Evolutionary conservation across 2,113 vertebrate species (phyloP).

Genomic region (Dasyurus viverrinus): DNA sequence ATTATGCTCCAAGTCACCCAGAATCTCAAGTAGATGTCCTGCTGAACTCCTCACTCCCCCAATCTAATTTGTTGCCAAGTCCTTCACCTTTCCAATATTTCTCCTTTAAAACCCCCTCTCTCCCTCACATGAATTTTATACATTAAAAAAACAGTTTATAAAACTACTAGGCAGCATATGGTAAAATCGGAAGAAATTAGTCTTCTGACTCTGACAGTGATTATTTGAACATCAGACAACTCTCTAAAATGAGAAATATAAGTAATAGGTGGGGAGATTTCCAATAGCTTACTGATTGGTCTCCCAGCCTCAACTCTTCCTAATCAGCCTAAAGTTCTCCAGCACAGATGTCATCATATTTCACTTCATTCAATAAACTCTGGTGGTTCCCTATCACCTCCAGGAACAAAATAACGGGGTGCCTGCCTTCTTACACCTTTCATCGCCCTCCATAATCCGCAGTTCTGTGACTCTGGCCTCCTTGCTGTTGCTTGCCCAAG

Average conservation of each 20-base stretch:
- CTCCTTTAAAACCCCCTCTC: not conserved
- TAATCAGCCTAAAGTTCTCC: not conserved
- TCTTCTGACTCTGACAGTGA: too few relatives aligned
- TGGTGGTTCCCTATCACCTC: not conserved
- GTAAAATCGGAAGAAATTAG: too few relatives aligned
- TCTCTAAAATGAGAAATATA: too few relatives aligned
- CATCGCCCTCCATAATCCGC: not conserved
- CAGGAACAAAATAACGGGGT: not conserved
- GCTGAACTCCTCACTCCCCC: not conserved
- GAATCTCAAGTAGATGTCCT: not conserved
- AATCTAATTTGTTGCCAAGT: not conserved
- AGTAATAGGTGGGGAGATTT: too few relatives aligned
- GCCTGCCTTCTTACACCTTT: not conserved
- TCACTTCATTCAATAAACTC: not conserved
- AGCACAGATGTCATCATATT: not conserved
- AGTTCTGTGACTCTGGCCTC: not conserved
- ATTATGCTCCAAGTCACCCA: too few relatives aligned
- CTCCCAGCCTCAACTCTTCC: not conserved
- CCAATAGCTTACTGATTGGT: not conserved
- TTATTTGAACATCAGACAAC: too few relatives aligned
- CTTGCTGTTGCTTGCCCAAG: not conserved
- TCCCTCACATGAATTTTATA: too few relatives aligned
- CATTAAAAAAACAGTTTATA: too few relatives aligned
- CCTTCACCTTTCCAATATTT: not conserved
- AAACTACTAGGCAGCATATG: too few relatives aligned